Evolutionary conservation across 2,797 vertebrate genomes (phyloP).

Genomic region (Syngnathus rostellatus): DNA sequence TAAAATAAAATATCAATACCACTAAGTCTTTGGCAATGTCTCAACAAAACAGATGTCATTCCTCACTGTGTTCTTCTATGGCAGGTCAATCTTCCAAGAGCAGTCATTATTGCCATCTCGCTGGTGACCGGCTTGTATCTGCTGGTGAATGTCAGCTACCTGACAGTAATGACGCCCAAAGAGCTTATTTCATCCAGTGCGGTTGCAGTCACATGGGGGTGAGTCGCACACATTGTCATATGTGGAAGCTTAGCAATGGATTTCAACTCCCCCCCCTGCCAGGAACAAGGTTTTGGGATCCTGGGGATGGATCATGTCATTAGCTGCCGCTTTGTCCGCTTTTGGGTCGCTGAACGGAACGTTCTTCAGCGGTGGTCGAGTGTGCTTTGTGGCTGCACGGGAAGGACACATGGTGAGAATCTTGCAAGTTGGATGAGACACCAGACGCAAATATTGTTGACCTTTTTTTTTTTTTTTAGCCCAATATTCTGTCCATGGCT

Average conservation of each 20-base stretch:
- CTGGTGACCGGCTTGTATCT: constrained; percentile 81
- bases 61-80: not conserved
- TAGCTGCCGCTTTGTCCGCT: constrained; percentile 77
- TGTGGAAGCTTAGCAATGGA: not conserved
- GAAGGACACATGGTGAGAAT: constrained; percentile 85
- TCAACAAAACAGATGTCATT: not conserved
- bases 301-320: constrained; percentile 85
- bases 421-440: not conserved
- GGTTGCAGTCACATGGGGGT: constrained; percentile 86
- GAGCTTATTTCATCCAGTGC: constrained; percentile 80
- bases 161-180: constrained; percentile 75
- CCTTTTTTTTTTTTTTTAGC: constrained; percentile 54
- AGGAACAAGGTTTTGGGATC: constrained; percentile 81
- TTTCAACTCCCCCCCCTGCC: not conserved
- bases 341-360: constrained; percentile 80
- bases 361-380: constrained; percentile 77
- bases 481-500: constrained; percentile 81
- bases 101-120: constrained; percentile 79
- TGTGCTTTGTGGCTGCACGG: constrained; percentile 80
- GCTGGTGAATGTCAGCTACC: constrained; percentile 85
- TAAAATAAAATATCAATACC: no score
- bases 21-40: not conserved
- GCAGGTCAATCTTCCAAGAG: constrained; percentile 82
- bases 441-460: no score
- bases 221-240: constrained; percentile 29